These are phyloP conservation scores for Pollenia labialis DNA, from an alignment of 2,888 invertebrate species.

Conservation along the genomic window DNA sequence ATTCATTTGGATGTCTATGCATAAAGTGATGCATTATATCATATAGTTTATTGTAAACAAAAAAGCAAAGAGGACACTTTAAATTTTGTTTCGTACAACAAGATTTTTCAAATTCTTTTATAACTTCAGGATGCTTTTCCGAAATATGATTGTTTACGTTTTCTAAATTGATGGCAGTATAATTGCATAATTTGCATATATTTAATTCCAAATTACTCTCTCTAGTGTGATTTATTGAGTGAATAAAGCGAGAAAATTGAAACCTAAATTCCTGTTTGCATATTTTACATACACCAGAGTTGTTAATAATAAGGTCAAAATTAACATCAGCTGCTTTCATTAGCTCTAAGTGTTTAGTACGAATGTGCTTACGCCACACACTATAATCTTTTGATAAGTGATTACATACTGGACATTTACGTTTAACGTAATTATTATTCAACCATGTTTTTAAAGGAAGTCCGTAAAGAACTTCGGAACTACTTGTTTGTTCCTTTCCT, in stretches of 20 bases:
- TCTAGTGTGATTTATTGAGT: slow-evolving; percentile 11
- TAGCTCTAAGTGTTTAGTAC: slow-evolving; percentile 10
- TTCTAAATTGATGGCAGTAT: not conserved
- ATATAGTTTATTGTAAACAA: not conserved
- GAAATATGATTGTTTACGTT: slow-evolving; percentile 6
- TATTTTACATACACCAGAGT: slow-evolving; percentile 30
- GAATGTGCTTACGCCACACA: slow-evolving; percentile 56
- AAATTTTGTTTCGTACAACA: not conserved
- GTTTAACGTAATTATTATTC: slow-evolving; percentile 22
- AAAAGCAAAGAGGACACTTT: slow-evolving; percentile 41
- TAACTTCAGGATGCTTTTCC: slow-evolving; percentile 15
- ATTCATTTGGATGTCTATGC: slow-evolving; percentile 34
- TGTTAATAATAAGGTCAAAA: slow-evolving; percentile 1
- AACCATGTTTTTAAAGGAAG: no score
- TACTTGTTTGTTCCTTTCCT: not conserved
- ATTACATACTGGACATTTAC: slow-evolving; percentile 64
- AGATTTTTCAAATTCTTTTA: slow-evolving; percentile 13
- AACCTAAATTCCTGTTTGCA: not conserved
- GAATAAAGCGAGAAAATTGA: not conserved
- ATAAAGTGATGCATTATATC: slow-evolving; percentile 35
- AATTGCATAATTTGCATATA: slow-evolving; percentile 38
- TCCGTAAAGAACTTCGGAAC: not conserved
- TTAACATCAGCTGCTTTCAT: slow-evolving; percentile 12
- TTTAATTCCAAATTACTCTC: not conserved
- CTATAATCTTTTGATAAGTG: slow-evolving; percentile 23